phyloP scores from a whole-genome alignment of 1,140 invertebrate genomes.

The Rhagoletis zephyria region DNA sequence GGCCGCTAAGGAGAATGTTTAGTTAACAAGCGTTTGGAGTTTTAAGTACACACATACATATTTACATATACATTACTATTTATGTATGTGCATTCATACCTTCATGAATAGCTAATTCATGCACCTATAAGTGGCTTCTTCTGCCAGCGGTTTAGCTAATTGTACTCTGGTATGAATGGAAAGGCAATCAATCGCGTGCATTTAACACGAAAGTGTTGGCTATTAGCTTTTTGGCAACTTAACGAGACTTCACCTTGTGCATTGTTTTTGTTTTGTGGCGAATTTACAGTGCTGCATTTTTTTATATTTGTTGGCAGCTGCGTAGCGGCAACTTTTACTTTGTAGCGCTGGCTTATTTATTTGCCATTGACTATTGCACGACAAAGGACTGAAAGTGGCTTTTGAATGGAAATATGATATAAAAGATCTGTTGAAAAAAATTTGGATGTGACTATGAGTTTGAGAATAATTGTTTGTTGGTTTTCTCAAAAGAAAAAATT shows the following conservation, averaged over 20 bases:
- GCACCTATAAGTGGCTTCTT: no score
- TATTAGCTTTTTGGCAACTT: background rate
- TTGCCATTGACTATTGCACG: no score
- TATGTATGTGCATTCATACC: no score
- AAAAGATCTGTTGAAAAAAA: no score
- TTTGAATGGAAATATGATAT: no score
- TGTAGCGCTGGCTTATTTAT: background rate
- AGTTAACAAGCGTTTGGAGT: background rate
- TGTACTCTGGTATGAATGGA: background rate
- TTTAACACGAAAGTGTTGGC: background rate
- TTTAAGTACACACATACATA: background rate
- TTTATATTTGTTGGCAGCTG: background rate
- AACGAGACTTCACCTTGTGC: background rate
- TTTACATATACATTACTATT: background rate
- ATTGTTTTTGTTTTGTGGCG: background rate
- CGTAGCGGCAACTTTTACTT: slow-evolving; percentile 16
- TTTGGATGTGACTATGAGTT: no score
- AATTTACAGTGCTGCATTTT: background rate
- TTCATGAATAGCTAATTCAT: background rate
- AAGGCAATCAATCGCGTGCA: background rate
- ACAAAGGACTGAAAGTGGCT: no score
- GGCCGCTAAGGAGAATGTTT: background rate
- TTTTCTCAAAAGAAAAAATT: no score
- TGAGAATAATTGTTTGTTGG: no score
- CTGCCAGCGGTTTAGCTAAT: no score